phyloP scores from a whole-genome alignment of 92 coral and sea anemone species.

The Epizoanthus ramosus region DNA sequence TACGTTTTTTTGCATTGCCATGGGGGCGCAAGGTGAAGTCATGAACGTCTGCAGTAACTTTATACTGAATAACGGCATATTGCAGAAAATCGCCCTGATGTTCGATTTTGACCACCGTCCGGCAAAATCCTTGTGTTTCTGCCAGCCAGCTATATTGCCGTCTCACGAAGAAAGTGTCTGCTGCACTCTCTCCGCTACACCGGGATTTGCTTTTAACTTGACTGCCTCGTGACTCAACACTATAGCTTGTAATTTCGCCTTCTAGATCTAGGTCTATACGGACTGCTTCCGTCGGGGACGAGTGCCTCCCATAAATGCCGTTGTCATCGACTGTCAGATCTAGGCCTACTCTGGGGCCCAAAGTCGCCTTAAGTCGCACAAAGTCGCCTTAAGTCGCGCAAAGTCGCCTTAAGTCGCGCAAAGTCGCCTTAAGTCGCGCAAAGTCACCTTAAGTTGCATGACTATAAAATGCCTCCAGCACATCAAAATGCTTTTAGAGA shows the following conservation, averaged over 20 bases:
- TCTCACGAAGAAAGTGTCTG: constrained; percentile 31
- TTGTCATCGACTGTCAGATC: constrained; percentile 54
- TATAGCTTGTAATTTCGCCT: constrained; percentile 2
- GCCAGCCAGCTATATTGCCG: constrained; percentile 65
- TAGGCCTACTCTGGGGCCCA: too few species aligned
- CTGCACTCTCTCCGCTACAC: neutral
- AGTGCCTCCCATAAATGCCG: constrained; percentile 52
- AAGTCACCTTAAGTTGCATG: too few species aligned
- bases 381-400: too few species aligned
- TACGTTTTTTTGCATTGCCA: constrained; percentile 38
- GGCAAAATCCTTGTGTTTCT: constrained; percentile 17
- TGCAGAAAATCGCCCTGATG: constrained; percentile 30
- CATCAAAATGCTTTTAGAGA: too few species aligned
- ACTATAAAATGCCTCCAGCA: too few species aligned
- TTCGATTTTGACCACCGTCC: constrained; percentile 58
- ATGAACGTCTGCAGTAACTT: neutral
- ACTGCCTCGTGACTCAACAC: neutral
- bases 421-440: too few species aligned
- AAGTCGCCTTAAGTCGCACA: too few species aligned
- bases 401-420: too few species aligned
- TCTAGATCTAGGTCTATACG: constrained; percentile 14
- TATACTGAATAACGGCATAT: constrained; percentile 61
- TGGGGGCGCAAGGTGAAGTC: constrained; percentile 30
- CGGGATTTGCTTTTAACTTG: neutral
- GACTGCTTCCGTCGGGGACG: constrained; percentile 44